A percentile compares a stretch with the other conserved stretches of the same genome.
These are phyloP conservation scores for Oryzias sinensis DNA, from an alignment of 2,797 vertebrate species.

Conservation along the genomic window DNA sequence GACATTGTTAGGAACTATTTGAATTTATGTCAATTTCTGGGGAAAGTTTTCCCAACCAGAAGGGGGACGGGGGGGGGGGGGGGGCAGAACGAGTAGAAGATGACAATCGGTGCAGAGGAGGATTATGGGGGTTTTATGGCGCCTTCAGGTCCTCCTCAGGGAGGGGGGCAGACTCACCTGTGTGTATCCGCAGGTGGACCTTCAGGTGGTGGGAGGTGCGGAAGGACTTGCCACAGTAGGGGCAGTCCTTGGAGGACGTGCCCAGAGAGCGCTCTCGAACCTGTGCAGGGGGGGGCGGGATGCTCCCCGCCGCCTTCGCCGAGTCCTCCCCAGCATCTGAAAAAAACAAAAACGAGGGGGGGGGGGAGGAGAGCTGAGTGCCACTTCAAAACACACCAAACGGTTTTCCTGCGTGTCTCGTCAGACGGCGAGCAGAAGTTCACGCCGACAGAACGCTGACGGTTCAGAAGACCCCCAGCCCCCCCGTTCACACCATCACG, in stretches of 20 bases:
- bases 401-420: no score
- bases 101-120: constrained; percentile 17
- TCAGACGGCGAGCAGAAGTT: no score
- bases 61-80: constrained; percentile 5
- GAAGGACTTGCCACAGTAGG: constrained; percentile 98
- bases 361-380: constrained; percentile 82
- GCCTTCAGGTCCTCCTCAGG: neutral
- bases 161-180: constrained; percentile 82
- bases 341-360: constrained; percentile 48
- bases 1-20: constrained; percentile 37
- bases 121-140: no score
- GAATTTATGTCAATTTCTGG: constrained; percentile 26
- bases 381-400: constrained; percentile 79
- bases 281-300: constrained; percentile 87
- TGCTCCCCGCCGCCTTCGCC: constrained; percentile 84
- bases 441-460: constrained; percentile 94
- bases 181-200: constrained; percentile 99
- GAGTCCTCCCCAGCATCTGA: constrained; percentile 96
- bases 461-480: constrained; percentile 85
- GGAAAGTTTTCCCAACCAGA: constrained; percentile 10
- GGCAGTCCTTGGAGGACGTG: constrained; percentile 96
- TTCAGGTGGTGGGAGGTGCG: constrained; percentile 98
- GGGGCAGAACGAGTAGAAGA: constrained; percentile 28
- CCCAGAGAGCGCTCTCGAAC: constrained; percentile 90
- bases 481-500: constrained; percentile 40